Evolutionary conservation across 2,113 vertebrate genomes (phyloP).

Genomic region (Aphelocoma coerulescens): DNA sequence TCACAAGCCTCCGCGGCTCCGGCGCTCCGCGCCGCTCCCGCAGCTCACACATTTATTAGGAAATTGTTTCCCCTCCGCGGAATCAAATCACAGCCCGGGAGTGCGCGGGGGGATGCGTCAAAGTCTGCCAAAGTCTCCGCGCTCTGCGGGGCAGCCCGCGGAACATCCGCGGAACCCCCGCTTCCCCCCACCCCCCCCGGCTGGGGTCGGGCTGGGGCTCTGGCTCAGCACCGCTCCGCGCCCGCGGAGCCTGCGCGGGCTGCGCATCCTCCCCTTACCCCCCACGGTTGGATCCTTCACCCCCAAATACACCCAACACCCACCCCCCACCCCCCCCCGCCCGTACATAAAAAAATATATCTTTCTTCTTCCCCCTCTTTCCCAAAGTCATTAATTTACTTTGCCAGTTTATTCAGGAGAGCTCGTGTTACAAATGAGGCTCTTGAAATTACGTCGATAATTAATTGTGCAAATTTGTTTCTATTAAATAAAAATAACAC

Average conservation of each 20-base stretch:
- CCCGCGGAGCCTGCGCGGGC: background rate
- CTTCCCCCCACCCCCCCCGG: background rate
- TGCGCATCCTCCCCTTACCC: background rate
- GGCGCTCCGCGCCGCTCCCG: slow-evolving; percentile 1
- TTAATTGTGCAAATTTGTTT: slow-evolving; percentile 99
- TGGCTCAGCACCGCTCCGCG: background rate
- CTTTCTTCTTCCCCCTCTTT: background rate
- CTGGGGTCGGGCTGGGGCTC: background rate
- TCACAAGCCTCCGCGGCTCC: slow-evolving; percentile 6
- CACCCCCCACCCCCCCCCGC: background rate
- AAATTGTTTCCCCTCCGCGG: slow-evolving; percentile 17
- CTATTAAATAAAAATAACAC: slow-evolving; percentile 99
- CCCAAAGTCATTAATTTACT: slow-evolving; percentile 77
- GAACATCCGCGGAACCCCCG: background rate
- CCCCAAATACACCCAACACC: background rate
- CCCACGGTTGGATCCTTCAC: background rate
- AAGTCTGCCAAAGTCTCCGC: slow-evolving; percentile 11
- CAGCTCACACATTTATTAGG: slow-evolving; percentile 43
- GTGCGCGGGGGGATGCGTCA: background rate
- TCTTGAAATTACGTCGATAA: slow-evolving; percentile 98
- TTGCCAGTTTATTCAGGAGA: slow-evolving; percentile 75
- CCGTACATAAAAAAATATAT: slow-evolving; percentile 1
- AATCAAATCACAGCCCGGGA: slow-evolving; percentile 10
- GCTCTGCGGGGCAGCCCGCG: background rate
- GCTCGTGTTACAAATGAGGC: slow-evolving; percentile 90